Evolutionary conservation across 2,113 vertebrate genomes (phyloP), one percentile per base, ranked within the genome.

Genomic region (Hucho hucho): DNA sequence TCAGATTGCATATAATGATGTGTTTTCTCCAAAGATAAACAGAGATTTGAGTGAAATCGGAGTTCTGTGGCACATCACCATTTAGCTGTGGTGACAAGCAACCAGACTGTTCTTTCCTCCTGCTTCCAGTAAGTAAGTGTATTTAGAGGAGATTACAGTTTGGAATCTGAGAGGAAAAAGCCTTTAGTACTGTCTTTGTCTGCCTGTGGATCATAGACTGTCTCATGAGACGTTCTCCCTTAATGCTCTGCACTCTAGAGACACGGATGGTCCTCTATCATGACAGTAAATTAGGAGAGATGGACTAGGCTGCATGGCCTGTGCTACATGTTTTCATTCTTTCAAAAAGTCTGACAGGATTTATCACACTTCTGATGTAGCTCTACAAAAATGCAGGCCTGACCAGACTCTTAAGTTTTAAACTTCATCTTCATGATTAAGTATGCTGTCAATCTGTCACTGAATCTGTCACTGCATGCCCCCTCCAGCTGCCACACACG

Each of bases 141-240:
- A 89, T 91, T 91, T 90, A 88, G 81, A 88, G 82, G 84, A 87
- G 88, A 92, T 90, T 89, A 87, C 86, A 88, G 86, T 85, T 86
- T 79, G 83, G 83, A 84, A 80, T 77, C 79, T 85, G 85, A 84
- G 84, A 84, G 16, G 28, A 89, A 86, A 83, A 82, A 69, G 75
- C 78, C 77, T 70, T 78, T 84, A 66, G 26, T 83, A 78, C 77
- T 83, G 81, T 88, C 86, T 88, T 78, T 67, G 64, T 74, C 26
- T 11, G 47, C 75, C 47, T 70, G 64, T 32, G 24, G 37, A 16
- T 69, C 26, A 14, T 29, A 26, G 64, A 66, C 26, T 25, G 37
- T 43, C 37, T 43, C 37, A 43, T 43, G 37, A 43, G 37, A 2
- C 37, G 9, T 43, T 43, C 9, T 43, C 37, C 37, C 2, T 12